phyloP scores from a whole-genome alignment of 2,113 vertebrate genomes.

The Emberiza fucata region DNA sequence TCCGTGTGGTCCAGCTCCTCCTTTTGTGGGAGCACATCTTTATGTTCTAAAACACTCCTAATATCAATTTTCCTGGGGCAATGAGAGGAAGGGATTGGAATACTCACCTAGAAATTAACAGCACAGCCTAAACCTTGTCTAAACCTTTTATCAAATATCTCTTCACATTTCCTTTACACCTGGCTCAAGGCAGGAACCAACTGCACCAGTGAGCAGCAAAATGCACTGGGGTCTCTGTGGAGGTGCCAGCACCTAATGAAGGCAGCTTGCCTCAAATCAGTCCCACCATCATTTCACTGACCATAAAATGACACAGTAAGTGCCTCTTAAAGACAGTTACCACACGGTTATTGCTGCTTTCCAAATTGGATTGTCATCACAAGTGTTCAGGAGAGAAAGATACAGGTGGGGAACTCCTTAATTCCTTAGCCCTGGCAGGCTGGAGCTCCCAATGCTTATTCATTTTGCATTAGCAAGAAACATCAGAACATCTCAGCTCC shows the following conservation, averaged over 20 bases:
- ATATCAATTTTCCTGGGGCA: not conserved
- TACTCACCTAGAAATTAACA: not conserved
- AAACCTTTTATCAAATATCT: not conserved
- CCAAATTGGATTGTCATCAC: conserved; percentile 45
- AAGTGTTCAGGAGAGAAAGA: conserved; percentile 23
- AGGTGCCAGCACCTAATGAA: not conserved
- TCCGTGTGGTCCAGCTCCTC: not conserved
- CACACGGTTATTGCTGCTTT: conserved; percentile 39
- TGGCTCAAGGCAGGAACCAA: not conserved
- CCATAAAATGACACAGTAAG: conserved; percentile 31
- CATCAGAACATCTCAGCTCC: conserved; percentile 46
- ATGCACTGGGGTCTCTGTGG: not conserved
- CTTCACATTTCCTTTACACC: not conserved
- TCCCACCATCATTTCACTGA: not conserved
- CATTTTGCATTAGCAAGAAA: conserved; percentile 63
- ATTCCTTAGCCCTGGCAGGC: conserved; percentile 29
- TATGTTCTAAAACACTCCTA: not conserved
- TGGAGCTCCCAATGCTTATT: conserved; percentile 45
- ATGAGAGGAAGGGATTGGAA: not conserved
- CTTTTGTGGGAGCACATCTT: not conserved
- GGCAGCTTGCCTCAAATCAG: not conserved
- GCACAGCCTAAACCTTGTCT: not conserved
- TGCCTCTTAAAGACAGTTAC: conserved; percentile 45
- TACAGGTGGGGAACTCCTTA: not conserved
- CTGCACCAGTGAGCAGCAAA: not conserved